phyloP scores from a whole-genome alignment of 2,888 invertebrate genomes.

The Leptinotarsa tumamoca region DNA sequence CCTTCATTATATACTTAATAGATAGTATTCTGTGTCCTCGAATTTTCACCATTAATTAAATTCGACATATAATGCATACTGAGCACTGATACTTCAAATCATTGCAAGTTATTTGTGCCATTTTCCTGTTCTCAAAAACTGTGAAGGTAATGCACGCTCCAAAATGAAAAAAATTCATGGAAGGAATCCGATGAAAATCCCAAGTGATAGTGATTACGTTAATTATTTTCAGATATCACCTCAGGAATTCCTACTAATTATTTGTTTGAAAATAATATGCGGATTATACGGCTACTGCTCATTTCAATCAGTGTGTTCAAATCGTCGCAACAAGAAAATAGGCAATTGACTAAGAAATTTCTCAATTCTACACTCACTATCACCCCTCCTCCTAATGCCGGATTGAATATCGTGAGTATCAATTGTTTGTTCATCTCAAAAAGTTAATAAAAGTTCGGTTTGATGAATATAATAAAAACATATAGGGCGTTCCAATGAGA shows the following conservation, averaged over 20 bases:
- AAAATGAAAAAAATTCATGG: no score
- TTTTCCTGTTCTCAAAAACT: no score
- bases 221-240: no score
- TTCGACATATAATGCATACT: not conserved
- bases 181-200: no score
- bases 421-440: not conserved
- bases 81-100: not conserved
- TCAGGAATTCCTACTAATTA: not conserved
- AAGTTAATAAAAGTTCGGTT: no score
- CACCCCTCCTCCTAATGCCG: not conserved
- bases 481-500: no score
- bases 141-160: no score
- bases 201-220: no score
- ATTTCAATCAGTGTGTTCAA: not conserved
- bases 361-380: not conserved
- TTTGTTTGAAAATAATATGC: not conserved
- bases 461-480: no score
- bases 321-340: not conserved
- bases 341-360: not conserved
- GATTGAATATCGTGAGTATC: not conserved
- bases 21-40: not conserved
- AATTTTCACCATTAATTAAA: not conserved
- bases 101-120: not conserved
- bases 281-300: not conserved
- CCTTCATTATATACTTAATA: not conserved